Base-by-base conservation (phyloP, 2,797 vertebrate genomes). In the Malurus splendens region DNA sequence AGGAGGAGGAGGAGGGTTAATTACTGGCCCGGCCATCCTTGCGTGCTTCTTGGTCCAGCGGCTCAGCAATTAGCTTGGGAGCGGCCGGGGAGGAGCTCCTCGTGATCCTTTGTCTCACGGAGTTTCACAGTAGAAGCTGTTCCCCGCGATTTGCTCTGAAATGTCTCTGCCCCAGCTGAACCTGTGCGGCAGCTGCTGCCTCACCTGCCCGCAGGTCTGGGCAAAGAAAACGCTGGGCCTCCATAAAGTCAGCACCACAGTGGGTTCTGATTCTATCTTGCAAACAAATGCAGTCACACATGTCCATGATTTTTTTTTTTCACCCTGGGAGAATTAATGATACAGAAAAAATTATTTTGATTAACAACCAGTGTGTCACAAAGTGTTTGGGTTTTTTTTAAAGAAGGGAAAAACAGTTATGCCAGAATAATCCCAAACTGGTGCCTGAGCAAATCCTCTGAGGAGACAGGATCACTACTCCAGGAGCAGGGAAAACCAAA, bases 11-110 rank as follows among this genome's bases (percentile, higher is more conserved):
- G 44, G 44, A 45, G 47, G 41, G 64, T 1, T 38, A 41, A 73
- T 59, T 7, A 10, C 60, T 19, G 28, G n/a, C 41, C 25, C 5
- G 45, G 56, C 62, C 27, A 9, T 28, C 62, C 86, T 18, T 3
- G 38, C 7, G 8, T 47, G 73, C 42, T 30, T 22, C 76, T 48
- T 4, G 76, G 76, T 55, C 80, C 68, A 5, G 30, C 7, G 5
- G 22, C 76, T 50, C 76, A 10, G 90, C 61, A 77, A 66, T 76
- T 10, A 60, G 76, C 65, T 12, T 8, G 94, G 94, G 91, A 90
- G 91, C 1, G 62, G 86, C 82, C n/a, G 41, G 84, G 87, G 91
- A 89, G 93, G 24, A 33, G 84, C 57, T 82, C 25, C 79, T 82
- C 7, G 47, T 12, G 38, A 22, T 56, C 6, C 2, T 41, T 56